Percentiles rank a stretch among this genome's conserved stretches.
Conservation (phyloP, 2,888 invertebrate species). For the Furcula furcula region DNA sequence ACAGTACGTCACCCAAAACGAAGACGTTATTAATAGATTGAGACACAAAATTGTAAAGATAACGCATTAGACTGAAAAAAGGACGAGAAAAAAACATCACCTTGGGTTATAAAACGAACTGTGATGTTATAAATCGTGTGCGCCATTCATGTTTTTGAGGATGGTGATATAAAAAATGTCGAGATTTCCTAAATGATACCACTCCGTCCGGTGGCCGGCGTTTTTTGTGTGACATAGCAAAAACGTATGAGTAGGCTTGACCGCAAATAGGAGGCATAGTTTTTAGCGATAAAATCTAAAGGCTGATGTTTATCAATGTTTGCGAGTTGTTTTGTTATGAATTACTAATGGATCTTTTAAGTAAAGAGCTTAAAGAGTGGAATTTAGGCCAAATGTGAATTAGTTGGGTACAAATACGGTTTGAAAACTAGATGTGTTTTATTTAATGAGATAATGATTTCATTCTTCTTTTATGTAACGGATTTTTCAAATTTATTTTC, state of each 20-base stretch:
- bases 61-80: conserved; percentile 50
- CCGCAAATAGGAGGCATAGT: conserved; percentile 30
- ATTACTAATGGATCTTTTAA: too few species aligned
- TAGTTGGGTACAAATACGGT: too few species aligned
- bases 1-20: conserved; percentile 68
- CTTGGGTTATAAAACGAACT: conserved; percentile 71
- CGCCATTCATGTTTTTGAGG: conserved; percentile 75
- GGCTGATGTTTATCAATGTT: too few species aligned
- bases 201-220: conserved; percentile 69
- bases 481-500: too few species aligned
- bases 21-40: conserved; percentile 79
- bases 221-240: conserved; percentile 50
- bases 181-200: conserved; percentile 75
- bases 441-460: too few species aligned
- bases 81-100: conserved; percentile 52
- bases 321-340: too few species aligned
- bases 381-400: too few species aligned
- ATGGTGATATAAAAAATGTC: conserved; percentile 52
- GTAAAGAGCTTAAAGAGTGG: too few species aligned
- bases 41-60: conserved; percentile 76
- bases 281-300: conserved; percentile 17
- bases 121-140: conserved; percentile 78
- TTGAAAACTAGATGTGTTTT: too few species aligned
- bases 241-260: conserved; percentile 39
- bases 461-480: too few species aligned